Percentiles rank a stretch among this genome's conserved stretches.
Evolutionary conservation across 1,140 invertebrate genomes (phyloP).

Genomic region (Drosophila sulfurigaster): DNA sequence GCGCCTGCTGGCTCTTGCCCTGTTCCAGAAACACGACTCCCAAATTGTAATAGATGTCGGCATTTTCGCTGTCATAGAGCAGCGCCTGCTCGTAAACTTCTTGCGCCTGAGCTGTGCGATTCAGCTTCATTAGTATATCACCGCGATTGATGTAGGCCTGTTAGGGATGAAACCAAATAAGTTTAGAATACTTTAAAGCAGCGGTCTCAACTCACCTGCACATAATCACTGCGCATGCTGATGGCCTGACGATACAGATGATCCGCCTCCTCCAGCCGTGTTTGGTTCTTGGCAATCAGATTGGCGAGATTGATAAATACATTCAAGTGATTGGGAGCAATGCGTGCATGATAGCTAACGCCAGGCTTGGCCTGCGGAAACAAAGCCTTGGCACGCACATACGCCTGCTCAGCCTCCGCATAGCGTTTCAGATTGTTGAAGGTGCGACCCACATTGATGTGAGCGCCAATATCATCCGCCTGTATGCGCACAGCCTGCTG

Average conservation of each 20-base stretch:
- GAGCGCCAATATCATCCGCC: slow-evolving; percentile 97
- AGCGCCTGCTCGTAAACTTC: slow-evolving; percentile 97
- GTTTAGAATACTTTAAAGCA: neutral
- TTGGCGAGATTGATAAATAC: slow-evolving; percentile 98
- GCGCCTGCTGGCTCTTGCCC: slow-evolving; percentile 94
- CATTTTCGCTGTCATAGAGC: slow-evolving; percentile 96
- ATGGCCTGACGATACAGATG: slow-evolving; percentile 97
- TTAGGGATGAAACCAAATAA: neutral
- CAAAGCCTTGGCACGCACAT: slow-evolving; percentile 94
- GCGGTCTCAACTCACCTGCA: slow-evolving; percentile 75
- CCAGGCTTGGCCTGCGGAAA: slow-evolving; percentile 96
- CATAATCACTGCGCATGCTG: slow-evolving; percentile 98
- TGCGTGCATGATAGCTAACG: slow-evolving; percentile 96
- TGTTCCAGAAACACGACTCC: slow-evolving; percentile 97
- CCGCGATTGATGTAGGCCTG: slow-evolving; percentile 99
- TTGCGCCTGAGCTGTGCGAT: slow-evolving; percentile 97
- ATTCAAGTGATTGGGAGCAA: slow-evolving; percentile 98
- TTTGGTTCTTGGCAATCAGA: slow-evolving; percentile 96
- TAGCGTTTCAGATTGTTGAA: slow-evolving; percentile 96
- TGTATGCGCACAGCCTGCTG: slow-evolving; percentile 97
- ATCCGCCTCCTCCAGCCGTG: slow-evolving; percentile 96
- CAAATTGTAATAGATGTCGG: slow-evolving; percentile 99
- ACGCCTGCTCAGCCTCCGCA: slow-evolving; percentile 96
- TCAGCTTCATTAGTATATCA: slow-evolving; percentile 97
- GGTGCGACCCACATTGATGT: slow-evolving; percentile 98